Evolutionary conservation across 1,140 invertebrate species (phyloP).

Genomic region (Lepidostoma basale): DNA sequence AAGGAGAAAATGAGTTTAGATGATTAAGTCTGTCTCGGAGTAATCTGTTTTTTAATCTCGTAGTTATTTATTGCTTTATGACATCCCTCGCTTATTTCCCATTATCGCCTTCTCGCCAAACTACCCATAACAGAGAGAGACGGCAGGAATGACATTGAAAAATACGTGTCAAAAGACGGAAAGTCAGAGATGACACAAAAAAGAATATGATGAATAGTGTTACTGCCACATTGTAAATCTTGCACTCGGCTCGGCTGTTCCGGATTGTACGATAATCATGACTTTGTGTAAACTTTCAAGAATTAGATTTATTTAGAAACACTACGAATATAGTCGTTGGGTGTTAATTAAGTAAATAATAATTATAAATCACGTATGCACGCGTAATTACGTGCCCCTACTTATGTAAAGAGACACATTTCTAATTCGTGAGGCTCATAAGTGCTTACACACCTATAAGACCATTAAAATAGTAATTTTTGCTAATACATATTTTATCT

Average conservation of each 20-base stretch:
- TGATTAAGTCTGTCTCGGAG: slow-evolving; percentile 29
- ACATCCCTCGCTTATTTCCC: slow-evolving; percentile 41
- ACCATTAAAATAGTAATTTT: too few species aligned
- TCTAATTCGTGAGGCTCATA: too few species aligned
- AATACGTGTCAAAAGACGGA: slow-evolving; percentile 39
- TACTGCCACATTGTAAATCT: slow-evolving; percentile 46
- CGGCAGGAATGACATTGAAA: slow-evolving; percentile 43
- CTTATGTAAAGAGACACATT: too few species aligned
- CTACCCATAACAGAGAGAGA: slow-evolving; percentile 40
- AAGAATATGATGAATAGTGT: slow-evolving; percentile 44
- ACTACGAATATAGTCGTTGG: too few species aligned
- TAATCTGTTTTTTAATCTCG: slow-evolving; percentile 43
- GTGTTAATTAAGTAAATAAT: too few species aligned
- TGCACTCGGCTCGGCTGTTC: slow-evolving; percentile 38
- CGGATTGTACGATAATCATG: slow-evolving; percentile 26
- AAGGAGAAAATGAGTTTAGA: slow-evolving; percentile 20
- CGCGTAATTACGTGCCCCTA: too few species aligned
- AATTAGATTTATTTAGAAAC: too few species aligned
- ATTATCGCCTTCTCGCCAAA: slow-evolving; percentile 45
- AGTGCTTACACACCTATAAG: too few species aligned
- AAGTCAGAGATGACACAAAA: slow-evolving; percentile 38
- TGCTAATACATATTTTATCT: too few species aligned
- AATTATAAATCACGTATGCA: too few species aligned
- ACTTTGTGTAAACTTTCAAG: too few species aligned
- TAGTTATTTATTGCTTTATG: slow-evolving; percentile 45